These are phyloP conservation scores for Tridacna crocea DNA, from an alignment of 2,888 invertebrate genomes.

Conservation along the genomic window DNA sequence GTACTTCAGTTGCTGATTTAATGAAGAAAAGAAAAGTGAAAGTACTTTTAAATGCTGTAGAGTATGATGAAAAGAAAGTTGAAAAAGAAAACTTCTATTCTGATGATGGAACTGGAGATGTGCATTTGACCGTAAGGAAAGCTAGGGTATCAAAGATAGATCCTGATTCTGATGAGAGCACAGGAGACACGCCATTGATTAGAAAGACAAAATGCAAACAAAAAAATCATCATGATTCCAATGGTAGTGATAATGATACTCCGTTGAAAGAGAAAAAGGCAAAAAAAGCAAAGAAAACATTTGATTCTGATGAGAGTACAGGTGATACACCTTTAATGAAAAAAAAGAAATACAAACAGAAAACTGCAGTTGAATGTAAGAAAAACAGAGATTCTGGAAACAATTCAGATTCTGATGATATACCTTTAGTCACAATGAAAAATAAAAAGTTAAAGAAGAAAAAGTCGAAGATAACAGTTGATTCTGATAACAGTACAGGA, in stretches of 20 bases:
- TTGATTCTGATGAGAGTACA: constrained; percentile 19
- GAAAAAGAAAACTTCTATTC: too few relatives aligned
- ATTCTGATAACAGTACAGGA: constrained; percentile 25
- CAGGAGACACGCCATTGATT: constrained; percentile 12
- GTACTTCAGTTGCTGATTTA: background rate
- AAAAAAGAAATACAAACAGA: constrained; percentile 3
- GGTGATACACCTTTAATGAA: constrained; percentile 18
- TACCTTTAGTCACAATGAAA: background rate
- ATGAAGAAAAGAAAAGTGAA: background rate
- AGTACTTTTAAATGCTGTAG: too few relatives aligned
- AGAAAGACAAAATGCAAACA: background rate
- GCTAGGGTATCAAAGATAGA: background rate
- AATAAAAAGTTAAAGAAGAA: background rate
- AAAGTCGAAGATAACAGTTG: too few relatives aligned
- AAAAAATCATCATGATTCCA: background rate
- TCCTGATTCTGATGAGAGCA: constrained; percentile 6
- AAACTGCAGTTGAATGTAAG: background rate
- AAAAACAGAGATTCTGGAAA: background rate
- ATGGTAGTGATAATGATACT: background rate
- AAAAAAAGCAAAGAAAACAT: background rate
- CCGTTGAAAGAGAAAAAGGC: background rate
- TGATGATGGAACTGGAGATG: too few relatives aligned
- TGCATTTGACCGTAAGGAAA: too few relatives aligned
- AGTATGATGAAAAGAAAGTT: too few relatives aligned
- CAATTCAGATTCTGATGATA: background rate